Conservation (phyloP, 2,888 invertebrate genomes). For the Trissonchulus sp. region DNA sequence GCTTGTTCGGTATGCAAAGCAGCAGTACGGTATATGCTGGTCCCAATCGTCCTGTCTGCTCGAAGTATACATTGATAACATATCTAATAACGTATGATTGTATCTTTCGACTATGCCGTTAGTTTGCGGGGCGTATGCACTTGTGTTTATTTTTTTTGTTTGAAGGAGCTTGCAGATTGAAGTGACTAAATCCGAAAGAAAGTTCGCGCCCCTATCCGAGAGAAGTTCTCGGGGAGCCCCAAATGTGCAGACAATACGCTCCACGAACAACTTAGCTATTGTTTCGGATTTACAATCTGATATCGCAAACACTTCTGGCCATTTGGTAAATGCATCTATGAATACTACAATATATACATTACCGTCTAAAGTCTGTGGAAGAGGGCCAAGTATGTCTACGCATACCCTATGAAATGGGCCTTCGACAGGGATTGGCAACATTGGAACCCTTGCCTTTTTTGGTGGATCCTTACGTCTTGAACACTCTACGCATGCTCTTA, state of each 20-base stretch:
- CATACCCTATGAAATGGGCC: no score
- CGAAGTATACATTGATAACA: slow-evolving; percentile 38
- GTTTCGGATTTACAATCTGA: slow-evolving; percentile 43
- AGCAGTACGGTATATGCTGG: neutral
- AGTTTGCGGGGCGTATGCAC: slow-evolving; percentile 32
- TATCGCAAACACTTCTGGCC: slow-evolving; percentile 40
- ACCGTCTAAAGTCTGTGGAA: slow-evolving; percentile 30
- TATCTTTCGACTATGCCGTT: slow-evolving; percentile 40
- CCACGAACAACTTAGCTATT: slow-evolving; percentile 39
- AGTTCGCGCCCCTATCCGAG: slow-evolving; percentile 37
- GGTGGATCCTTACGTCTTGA: no score
- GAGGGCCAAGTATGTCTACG: no score
- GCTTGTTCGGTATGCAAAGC: slow-evolving; percentile 15
- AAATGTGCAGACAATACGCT: slow-evolving; percentile 33
- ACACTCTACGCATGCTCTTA: no score
- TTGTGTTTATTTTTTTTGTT: slow-evolving; percentile 27
- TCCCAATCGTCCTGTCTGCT: slow-evolving; percentile 33
- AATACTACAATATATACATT: slow-evolving; percentile 39
- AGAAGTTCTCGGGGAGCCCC: slow-evolving; percentile 37
- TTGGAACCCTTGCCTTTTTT: no score
- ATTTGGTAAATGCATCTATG: slow-evolving; percentile 36
- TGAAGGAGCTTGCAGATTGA: slow-evolving; percentile 31
- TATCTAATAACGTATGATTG: slow-evolving; percentile 38
- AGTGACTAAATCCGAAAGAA: slow-evolving; percentile 33
- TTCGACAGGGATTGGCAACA: no score